Base-by-base conservation (phyloP, 1,140 invertebrate genomes). In the Ganaspis sp. region DNA sequence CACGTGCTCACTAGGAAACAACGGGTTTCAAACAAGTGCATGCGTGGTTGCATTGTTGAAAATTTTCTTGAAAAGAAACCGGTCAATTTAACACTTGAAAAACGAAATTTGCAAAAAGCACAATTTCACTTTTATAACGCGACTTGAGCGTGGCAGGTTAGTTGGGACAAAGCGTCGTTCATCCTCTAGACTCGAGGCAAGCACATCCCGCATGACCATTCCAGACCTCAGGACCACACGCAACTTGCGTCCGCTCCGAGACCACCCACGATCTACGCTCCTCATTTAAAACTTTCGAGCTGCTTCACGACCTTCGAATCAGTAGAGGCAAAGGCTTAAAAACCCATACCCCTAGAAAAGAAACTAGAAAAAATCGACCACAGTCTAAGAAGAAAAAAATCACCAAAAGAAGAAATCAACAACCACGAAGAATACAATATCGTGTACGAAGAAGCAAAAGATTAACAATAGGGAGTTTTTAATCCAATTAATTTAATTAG, bases 211-310 rank as follows among this genome's bases (percentile, higher is more conserved):
- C 45, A 49, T 29, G 23, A 64, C 58, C 26, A 29, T 64, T 3
- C 21, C 26, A 21, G 58, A 64, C 23, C 58, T 26, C 58, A 29
- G 23, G 58, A 64, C 58, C 58, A 64, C 58, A 64, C 58, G 23
- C 26, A 64, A 26, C 23, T 29, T 34, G 45, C 58, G 58, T 64
- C 26, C 58, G 58, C 26, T 34, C 23, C 3, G 15, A 26, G 58
- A 64, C 58, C 58, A 64, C 58, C 58, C 58, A 64, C 58, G 58
- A 64, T n/a, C 58, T n/a, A 12, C 12, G 58, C 9, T 23, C 54
- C 9, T 23, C 54, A 29, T 8, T 29, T 9, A 11, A 58, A 58
- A 58, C 54, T 58, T 58, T 64, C 54, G 9, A n/a, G 29, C 58
- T 26, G 8, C 9, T 4, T 6, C 58, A 15, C 58, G 26, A 64